Evolutionary conservation across 2,113 vertebrate genomes (phyloP).

Genomic region (Mesitornis unicolor): DNA sequence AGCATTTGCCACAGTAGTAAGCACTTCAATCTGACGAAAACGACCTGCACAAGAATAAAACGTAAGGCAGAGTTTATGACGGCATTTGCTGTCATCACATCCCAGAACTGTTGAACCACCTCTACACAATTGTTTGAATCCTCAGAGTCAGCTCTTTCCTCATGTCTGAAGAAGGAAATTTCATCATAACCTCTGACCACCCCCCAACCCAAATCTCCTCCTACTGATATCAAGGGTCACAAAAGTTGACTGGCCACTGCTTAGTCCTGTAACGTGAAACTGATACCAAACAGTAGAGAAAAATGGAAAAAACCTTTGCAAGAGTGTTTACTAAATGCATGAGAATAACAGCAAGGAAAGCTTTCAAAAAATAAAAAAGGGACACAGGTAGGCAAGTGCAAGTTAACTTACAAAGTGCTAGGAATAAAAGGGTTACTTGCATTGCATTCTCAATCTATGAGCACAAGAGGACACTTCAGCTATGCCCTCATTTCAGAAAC

Average conservation of each 20-base stretch:
- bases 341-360: neutral
- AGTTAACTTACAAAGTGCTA: neutral
- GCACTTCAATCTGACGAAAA: constrained; percentile 96
- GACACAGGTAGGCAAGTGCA: neutral
- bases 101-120: neutral
- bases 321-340: neutral
- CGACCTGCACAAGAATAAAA: constrained; percentile 79
- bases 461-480: neutral
- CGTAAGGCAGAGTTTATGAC: neutral
- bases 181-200: neutral
- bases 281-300: neutral
- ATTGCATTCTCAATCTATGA: neutral
- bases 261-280: neutral
- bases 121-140: neutral
- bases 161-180: neutral
- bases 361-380: neutral
- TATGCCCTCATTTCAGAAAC: neutral
- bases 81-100: neutral
- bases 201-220: neutral
- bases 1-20: constrained; percentile 94
- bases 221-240: neutral
- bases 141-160: neutral
- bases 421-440: neutral
- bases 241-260: neutral
- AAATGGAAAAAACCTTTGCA: neutral